phyloP scores from a whole-genome alignment of 2,888 invertebrate genomes.

The Troglohyphantes excavatus region DNA sequence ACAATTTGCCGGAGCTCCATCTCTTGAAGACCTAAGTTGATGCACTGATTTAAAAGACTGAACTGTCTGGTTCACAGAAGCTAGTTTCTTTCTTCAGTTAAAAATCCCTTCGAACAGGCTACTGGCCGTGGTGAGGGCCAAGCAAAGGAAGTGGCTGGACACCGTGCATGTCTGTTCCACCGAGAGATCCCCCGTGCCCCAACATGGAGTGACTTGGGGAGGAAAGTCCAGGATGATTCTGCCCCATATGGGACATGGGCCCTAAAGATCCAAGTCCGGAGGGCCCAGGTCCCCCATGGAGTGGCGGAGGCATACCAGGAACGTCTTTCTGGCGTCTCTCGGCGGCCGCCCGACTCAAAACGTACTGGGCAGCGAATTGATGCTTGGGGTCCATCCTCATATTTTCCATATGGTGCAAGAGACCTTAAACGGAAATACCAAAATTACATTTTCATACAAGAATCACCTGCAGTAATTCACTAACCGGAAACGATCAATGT shows the following conservation, averaged over 20 bases:
- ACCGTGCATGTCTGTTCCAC: slow-evolving; percentile 78
- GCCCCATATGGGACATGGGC: slow-evolving; percentile 78
- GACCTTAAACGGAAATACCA: slow-evolving; percentile 85
- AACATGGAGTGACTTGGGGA: slow-evolving; percentile 78
- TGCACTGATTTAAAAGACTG: slow-evolving; percentile 56
- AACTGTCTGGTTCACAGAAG: slow-evolving; percentile 50
- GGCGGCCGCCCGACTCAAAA: slow-evolving; percentile 93
- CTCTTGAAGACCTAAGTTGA: slow-evolving; percentile 46
- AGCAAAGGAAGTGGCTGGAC: slow-evolving; percentile 79
- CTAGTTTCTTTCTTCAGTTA: slow-evolving; percentile 60
- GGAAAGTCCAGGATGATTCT: slow-evolving; percentile 78
- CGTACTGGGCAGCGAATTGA: slow-evolving; percentile 97
- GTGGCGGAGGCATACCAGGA: slow-evolving; percentile 78
- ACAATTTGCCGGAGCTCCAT: slow-evolving; percentile 65
- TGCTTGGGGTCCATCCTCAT: slow-evolving; percentile 98
- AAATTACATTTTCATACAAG: neutral
- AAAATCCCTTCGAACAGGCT: slow-evolving; percentile 78
- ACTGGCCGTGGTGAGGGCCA: slow-evolving; percentile 76
- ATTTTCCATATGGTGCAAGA: slow-evolving; percentile 96
- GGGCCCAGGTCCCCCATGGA: slow-evolving; percentile 78
- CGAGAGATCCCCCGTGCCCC: slow-evolving; percentile 76
- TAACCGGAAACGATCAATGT: too few species aligned
- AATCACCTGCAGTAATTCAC: too few species aligned
- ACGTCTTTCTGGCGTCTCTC: slow-evolving; percentile 88
- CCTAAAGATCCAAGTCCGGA: slow-evolving; percentile 78